A percentile compares a stretch with the other conserved stretches of the same genome.
These are phyloP conservation scores for Connochaetes taurinus DNA, from an alignment of 2,113 vertebrate species.

Conservation along the genomic window DNA sequence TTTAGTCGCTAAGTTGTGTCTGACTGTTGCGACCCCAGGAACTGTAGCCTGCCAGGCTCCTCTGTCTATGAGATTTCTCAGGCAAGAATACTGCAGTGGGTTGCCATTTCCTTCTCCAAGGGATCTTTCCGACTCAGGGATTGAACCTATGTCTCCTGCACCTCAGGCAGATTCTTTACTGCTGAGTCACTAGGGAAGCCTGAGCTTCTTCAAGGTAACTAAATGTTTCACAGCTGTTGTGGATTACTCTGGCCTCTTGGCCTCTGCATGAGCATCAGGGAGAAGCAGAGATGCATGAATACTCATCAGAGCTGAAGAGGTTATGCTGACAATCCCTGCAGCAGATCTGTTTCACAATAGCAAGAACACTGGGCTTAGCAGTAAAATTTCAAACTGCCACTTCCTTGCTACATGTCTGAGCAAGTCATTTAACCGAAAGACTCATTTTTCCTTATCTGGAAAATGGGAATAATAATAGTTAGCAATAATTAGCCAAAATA, in stretches of 20 bases:
- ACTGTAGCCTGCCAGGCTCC: neutral
- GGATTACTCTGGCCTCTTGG: neutral
- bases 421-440: constrained; percentile 3
- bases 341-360: neutral
- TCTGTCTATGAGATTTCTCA: neutral
- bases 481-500: constrained; percentile 21
- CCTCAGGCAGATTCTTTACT: neutral
- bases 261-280: neutral
- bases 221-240: neutral
- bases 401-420: neutral
- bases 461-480: neutral
- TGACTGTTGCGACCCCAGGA: neutral
- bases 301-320: neutral
- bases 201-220: neutral
- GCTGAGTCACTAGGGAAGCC: neutral
- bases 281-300: neutral
- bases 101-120: neutral
- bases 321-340: neutral
- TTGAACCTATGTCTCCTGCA: neutral
- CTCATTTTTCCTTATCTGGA: neutral
- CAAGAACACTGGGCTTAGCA: neutral
- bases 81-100: neutral
- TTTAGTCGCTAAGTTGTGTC: neutral
- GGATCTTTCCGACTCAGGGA: neutral
- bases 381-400: neutral